phyloP scores from a whole-genome alignment of 1,140 invertebrate genomes.

The Asbolus verrucosus region DNA sequence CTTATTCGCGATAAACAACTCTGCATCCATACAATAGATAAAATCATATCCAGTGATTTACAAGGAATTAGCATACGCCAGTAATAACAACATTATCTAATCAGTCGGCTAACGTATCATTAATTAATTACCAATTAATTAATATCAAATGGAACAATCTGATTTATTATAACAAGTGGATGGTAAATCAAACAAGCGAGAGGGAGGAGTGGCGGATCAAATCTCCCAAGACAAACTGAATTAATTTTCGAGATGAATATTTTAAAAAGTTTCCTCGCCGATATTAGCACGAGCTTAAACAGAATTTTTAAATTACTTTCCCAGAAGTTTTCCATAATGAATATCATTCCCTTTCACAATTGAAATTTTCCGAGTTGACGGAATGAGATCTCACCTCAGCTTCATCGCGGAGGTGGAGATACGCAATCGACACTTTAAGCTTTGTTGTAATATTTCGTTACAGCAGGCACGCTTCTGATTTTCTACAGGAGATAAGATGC shows the following conservation, averaged over 20 bases:
- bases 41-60: constrained; percentile 65
- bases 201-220: background rate
- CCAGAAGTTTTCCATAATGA: constrained; percentile 36
- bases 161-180: constrained; percentile 38
- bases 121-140: constrained; percentile 65
- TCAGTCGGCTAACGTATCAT: constrained; percentile 60
- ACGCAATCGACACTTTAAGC: constrained; percentile 53
- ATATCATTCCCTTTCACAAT: constrained; percentile 38
- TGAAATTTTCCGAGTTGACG: constrained; percentile 21
- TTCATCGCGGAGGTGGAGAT: constrained; percentile 34
- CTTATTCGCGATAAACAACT: constrained; percentile 58
- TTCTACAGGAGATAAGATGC: constrained; percentile 45
- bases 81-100: constrained; percentile 64
- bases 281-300: constrained; percentile 54
- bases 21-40: constrained; percentile 62
- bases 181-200: constrained; percentile 1
- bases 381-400: constrained; percentile 33
- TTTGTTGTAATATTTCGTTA: constrained; percentile 55
- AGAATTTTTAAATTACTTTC: constrained; percentile 51
- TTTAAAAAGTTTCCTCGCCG: constrained; percentile 41
- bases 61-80: constrained; percentile 65
- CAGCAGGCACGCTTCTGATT: constrained; percentile 52
- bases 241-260: constrained; percentile 47
- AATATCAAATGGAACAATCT: constrained; percentile 54
- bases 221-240: constrained; percentile 37